Evolutionary conservation across 2,113 vertebrate species (phyloP).

Genomic region (Craseonycteris thonglongyai): DNA sequence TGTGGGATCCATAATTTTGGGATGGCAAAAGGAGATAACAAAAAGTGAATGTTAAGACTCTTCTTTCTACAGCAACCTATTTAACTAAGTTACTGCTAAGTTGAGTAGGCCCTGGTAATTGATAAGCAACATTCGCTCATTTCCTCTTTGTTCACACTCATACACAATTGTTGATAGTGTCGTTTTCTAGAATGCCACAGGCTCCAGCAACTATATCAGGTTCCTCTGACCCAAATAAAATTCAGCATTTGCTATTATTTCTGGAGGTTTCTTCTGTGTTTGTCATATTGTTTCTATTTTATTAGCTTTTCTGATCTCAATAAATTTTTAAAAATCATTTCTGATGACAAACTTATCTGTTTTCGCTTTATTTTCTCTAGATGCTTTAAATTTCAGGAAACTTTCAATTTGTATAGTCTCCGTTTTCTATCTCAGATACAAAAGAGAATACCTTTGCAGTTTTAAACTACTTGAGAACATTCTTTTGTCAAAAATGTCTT

Average conservation of each 20-base stretch:
- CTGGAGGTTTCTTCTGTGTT: not conserved
- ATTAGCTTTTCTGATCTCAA: not conserved
- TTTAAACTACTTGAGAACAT: not conserved
- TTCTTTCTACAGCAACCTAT: not conserved
- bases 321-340: not conserved
- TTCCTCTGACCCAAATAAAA: not conserved
- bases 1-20: not conserved
- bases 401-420: not conserved
- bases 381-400: not conserved
- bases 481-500: not conserved
- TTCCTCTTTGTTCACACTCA: not conserved
- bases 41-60: not conserved
- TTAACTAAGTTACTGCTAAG: not conserved
- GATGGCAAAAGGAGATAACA: not conserved
- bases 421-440: not conserved
- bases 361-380: not conserved
- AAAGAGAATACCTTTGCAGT: not conserved
- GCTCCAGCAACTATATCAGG: not conserved
- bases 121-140: not conserved
- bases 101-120: not conserved
- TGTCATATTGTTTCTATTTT: not conserved
- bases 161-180: not conserved
- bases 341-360: not conserved
- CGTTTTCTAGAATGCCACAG: conserved; percentile 20
- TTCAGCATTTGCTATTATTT: not conserved